A percentile compares a stretch with the other conserved stretches of the same genome.
phyloP scores from a whole-genome alignment of 2,797 vertebrate species.

The Rhodeus uyekii region DNA sequence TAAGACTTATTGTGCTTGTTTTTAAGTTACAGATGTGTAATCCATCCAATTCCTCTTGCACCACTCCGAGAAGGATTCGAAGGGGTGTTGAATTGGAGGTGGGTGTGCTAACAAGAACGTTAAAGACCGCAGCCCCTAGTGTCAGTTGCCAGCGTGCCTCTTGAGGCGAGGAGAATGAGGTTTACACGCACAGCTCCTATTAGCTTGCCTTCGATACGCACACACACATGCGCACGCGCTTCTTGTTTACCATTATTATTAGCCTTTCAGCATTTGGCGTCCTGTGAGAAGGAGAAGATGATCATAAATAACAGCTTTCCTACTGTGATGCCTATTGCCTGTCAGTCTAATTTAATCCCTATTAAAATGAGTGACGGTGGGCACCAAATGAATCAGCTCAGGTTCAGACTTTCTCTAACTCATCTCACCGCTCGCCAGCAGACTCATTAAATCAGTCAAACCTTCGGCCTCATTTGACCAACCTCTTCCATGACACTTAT shows the following conservation, averaged over 20 bases:
- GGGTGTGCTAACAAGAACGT: too few species aligned
- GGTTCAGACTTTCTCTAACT: slow-evolving; percentile 55
- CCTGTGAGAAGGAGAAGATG: neutral
- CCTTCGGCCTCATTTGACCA: slow-evolving; percentile 59
- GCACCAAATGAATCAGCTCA: slow-evolving; percentile 55
- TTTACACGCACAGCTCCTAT: neutral
- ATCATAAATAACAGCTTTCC: slow-evolving; percentile 26
- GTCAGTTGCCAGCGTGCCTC: too few species aligned
- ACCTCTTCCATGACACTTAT: slow-evolving; percentile 63
- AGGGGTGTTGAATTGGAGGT: too few species aligned
- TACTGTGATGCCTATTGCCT: slow-evolving; percentile 9
- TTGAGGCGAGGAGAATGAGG: too few species aligned
- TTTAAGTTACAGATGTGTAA: neutral
- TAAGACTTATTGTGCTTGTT: neutral
- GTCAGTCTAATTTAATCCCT: slow-evolving; percentile 69
- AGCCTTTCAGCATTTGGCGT: neutral
- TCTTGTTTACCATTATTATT: neutral
- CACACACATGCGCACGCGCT: too few species aligned
- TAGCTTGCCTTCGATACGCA: too few species aligned
- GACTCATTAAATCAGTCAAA: slow-evolving; percentile 77
- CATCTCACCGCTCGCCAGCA: slow-evolving; percentile 67
- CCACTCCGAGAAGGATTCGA: too few species aligned
- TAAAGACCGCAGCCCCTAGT: neutral
- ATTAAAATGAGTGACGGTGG: slow-evolving; percentile 71
- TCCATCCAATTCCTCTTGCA: too few species aligned